phyloP scores from a whole-genome alignment of 2,888 invertebrate species.

The Atherix ibis region DNA sequence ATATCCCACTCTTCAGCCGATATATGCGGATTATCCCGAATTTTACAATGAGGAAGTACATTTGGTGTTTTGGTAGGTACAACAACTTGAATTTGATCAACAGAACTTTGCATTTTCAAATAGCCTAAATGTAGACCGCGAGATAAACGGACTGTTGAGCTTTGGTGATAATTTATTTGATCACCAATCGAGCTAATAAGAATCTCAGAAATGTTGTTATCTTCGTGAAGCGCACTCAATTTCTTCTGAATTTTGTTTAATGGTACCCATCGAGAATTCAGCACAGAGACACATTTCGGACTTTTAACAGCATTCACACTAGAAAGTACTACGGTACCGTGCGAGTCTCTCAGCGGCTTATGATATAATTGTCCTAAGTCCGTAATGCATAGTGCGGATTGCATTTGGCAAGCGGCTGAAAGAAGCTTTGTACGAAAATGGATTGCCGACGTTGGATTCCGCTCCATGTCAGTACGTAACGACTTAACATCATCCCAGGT shows the following conservation, averaged over 20 bases:
- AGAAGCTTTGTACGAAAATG: slow-evolving; percentile 85
- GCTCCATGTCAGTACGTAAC: slow-evolving; percentile 86
- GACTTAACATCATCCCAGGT: slow-evolving; percentile 94
- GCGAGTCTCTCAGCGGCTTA: slow-evolving; percentile 72
- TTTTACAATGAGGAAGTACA: slow-evolving; percentile 83
- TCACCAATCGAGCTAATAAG: slow-evolving; percentile 77
- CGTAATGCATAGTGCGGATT: slow-evolving; percentile 77
- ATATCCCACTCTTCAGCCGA: slow-evolving; percentile 96
- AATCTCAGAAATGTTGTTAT: slow-evolving; percentile 64
- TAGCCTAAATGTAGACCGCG: slow-evolving; percentile 91
- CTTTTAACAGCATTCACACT: slow-evolving; percentile 52
- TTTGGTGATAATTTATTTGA: slow-evolving; percentile 48
- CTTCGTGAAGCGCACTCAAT: slow-evolving; percentile 54
- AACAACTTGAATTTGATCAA: slow-evolving; percentile 84
- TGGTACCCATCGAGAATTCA: slow-evolving; percentile 87
- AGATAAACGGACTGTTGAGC: slow-evolving; percentile 62
- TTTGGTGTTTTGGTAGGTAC: slow-evolving; percentile 88
- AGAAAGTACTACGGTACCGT: slow-evolving; percentile 81
- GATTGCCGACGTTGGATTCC: slow-evolving; percentile 75
- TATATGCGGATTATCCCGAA: slow-evolving; percentile 89
- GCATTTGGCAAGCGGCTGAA: slow-evolving; percentile 84
- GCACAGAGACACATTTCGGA: slow-evolving; percentile 71
- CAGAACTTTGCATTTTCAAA: slow-evolving; percentile 89
- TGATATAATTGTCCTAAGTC: slow-evolving; percentile 92
- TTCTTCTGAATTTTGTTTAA: slow-evolving; percentile 71